Conservation (phyloP, 2,113 vertebrate genomes). For the Globicephala melas region DNA sequence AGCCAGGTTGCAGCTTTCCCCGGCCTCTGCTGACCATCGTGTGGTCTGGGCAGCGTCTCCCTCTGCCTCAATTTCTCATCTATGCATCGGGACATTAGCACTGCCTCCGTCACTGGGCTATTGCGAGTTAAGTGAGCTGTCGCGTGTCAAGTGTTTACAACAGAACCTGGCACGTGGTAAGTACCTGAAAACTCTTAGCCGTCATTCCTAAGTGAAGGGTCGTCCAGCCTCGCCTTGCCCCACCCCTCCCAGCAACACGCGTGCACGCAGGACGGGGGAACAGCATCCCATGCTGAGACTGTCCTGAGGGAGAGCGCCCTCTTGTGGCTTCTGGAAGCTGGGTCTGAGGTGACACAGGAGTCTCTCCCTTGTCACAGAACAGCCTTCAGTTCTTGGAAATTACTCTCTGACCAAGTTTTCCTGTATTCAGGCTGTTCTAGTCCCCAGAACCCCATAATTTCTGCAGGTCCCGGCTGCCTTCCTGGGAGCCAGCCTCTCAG, state of each 20-base stretch:
- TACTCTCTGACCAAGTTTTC: not conserved
- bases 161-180: not conserved
- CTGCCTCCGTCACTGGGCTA: not conserved
- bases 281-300: not conserved
- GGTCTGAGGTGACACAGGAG: not conserved
- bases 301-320: not conserved
- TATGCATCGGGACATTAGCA: not conserved
- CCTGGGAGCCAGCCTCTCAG: not conserved
- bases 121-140: not conserved
- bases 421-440: not conserved
- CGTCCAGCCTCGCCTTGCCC: not conserved
- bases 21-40: not conserved
- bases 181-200: too few species aligned
- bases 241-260: not conserved
- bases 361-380: not conserved
- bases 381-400: not conserved
- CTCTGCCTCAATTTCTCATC: not conserved
- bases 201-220: not conserved
- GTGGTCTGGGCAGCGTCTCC: not conserved
- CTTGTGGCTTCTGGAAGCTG: not conserved
- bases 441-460: too few species aligned
- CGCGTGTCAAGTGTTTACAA: not conserved
- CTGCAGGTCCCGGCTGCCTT: not conserved
- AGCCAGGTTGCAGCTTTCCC: not conserved
- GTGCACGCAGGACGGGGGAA: not conserved